phyloP scores from a whole-genome alignment of 2,797 vertebrate genomes.

The Esox lucius region DNA sequence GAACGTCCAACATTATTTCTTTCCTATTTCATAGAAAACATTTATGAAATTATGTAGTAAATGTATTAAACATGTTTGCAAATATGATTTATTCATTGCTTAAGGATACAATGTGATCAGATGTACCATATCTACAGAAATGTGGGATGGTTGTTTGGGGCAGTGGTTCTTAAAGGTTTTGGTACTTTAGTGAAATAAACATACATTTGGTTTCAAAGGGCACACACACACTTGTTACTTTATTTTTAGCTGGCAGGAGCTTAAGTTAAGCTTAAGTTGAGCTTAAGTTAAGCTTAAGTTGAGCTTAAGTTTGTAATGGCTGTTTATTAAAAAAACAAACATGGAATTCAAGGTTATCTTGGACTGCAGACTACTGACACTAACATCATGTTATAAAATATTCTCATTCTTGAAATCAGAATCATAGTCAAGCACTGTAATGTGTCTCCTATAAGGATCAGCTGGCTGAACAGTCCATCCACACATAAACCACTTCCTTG shows the following conservation, averaged over 20 bases:
- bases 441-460: background rate
- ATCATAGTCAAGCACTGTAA: background rate
- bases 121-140: background rate
- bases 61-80: background rate
- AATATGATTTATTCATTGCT: background rate
- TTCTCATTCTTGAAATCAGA: background rate
- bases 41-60: slow-evolving; percentile 6
- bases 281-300: no score
- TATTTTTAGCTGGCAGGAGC: no score
- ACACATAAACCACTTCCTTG: background rate
- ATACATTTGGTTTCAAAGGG: no score
- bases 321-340: no score
- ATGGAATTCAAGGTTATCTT: background rate
- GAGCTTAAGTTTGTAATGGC: no score
- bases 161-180: background rate
- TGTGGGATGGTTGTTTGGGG: background rate
- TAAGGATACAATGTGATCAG: background rate
- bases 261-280: no score
- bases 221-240: no score
- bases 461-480: no score
- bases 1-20: background rate
- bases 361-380: background rate
- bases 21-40: background rate
- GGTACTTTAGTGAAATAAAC: no score
- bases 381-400: background rate